Conservation (phyloP, 1,140 invertebrate species). For the Drosophila sulfurigaster region DNA sequence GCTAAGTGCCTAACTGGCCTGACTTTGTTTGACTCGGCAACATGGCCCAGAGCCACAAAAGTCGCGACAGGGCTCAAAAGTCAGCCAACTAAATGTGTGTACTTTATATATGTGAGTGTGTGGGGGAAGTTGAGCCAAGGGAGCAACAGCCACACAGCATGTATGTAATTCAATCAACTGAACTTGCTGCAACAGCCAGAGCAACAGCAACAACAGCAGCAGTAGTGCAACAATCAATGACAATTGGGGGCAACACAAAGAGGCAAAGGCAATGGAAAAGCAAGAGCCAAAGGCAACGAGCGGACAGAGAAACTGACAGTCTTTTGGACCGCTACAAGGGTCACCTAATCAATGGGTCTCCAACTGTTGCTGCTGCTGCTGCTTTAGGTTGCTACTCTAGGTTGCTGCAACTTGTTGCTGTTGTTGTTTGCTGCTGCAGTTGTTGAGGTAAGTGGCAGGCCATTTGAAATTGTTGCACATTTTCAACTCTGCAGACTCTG, state of each 20-base stretch:
- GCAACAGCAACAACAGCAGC: conserved; percentile 28
- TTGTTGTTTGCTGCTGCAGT: conserved; percentile 15
- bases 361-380: conserved; percentile 20
- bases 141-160: conserved; percentile 35
- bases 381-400: neutral
- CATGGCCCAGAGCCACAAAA: conserved; percentile 47
- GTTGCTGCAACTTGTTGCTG: conserved; percentile 64
- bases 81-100: conserved; percentile 58
- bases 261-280: conserved; percentile 22
- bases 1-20: conserved; percentile 62
- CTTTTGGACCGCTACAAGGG: conserved; percentile 72
- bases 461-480: conserved; percentile 74
- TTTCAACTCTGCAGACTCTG: conserved; percentile 34
- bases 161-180: conserved; percentile 82
- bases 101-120: no score
- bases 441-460: conserved; percentile 63
- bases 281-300: conserved; percentile 23
- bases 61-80: conserved; percentile 57
- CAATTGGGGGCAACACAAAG: conserved; percentile 71
- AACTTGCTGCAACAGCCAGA: conserved; percentile 50
- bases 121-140: conserved; percentile 60
- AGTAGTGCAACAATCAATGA: conserved; percentile 62
- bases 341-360: conserved; percentile 79
- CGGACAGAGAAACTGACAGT: conserved; percentile 45
- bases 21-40: conserved; percentile 48